Conservation (phyloP, 1,140 invertebrate species). For the Apis florea region DNA sequence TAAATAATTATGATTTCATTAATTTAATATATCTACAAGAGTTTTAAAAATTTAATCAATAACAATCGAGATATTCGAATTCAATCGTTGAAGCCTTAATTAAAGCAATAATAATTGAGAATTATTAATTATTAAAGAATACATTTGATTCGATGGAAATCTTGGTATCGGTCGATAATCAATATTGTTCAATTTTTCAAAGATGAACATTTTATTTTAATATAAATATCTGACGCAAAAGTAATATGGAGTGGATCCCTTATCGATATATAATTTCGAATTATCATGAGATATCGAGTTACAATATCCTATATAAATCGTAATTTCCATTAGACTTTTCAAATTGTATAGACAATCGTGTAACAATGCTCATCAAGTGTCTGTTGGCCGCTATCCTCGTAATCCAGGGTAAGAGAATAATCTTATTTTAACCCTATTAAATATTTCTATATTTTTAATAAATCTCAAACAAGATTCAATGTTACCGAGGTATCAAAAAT, state of each 20-base stretch:
- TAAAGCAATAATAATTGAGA: no score
- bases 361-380: slow-evolving; percentile 59
- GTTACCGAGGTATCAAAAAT: no score
- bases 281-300: slow-evolving; percentile 43
- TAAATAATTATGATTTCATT: no score
- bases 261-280: slow-evolving; percentile 51
- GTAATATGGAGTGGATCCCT: neutral
- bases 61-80: no score
- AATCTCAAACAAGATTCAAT: no score
- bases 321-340: neutral
- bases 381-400: slow-evolving; percentile 48
- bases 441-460: neutral
- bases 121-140: neutral
- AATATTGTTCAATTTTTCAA: neutral
- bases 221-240: neutral
- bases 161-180: neutral
- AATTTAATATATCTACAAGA: no score
- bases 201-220: neutral
- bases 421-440: neutral
- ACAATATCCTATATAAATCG: slow-evolving; percentile 49
- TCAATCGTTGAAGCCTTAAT: no score
- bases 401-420: slow-evolving; percentile 62
- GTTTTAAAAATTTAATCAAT: no score
- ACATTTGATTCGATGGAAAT: neutral
- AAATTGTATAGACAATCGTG: neutral